phyloP scores from a whole-genome alignment of 2,888 invertebrate species.

The Pelosia muscerda region DNA sequence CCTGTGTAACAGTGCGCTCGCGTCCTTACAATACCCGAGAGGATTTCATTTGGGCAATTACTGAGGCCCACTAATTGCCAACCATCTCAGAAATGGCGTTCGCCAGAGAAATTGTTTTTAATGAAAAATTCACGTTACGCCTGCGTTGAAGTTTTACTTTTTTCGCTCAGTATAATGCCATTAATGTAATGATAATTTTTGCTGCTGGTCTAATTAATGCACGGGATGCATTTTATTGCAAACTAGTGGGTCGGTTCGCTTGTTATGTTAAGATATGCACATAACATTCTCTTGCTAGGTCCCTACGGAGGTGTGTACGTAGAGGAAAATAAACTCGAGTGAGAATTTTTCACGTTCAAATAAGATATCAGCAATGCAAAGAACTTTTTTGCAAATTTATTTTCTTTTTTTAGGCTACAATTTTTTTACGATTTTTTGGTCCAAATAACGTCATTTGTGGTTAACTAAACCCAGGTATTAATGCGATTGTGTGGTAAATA shows the following conservation, averaged over 20 bases:
- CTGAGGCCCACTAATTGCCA: constrained; percentile 67
- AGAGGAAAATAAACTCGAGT: constrained; percentile 9
- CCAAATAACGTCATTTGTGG: not conserved
- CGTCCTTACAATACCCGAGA: constrained; percentile 57
- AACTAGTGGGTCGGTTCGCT: constrained; percentile 23
- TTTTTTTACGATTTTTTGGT: not conserved
- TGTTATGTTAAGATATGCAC: constrained; percentile 24
- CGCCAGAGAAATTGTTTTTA: constrained; percentile 70
- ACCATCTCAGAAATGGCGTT: constrained; percentile 68
- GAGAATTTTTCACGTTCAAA: constrained; percentile 6
- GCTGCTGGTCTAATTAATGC: constrained; percentile 41
- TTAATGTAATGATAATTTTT: constrained; percentile 52
- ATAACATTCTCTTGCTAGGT: constrained; percentile 15
- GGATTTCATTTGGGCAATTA: constrained; percentile 71
- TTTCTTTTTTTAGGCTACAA: not conserved
- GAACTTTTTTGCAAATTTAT: not conserved
- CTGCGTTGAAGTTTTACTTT: constrained; percentile 53
- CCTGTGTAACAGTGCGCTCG: constrained; percentile 48
- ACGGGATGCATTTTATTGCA: constrained; percentile 47
- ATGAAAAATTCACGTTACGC: constrained; percentile 68
- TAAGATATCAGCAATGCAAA: constrained; percentile 3
- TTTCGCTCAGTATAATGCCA: constrained; percentile 50
- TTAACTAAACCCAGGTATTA: no score
- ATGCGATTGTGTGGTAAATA: no score
- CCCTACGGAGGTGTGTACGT: constrained; percentile 5